Conservation (phyloP, 2,797 vertebrate species). For the Luscinia luscinia region DNA sequence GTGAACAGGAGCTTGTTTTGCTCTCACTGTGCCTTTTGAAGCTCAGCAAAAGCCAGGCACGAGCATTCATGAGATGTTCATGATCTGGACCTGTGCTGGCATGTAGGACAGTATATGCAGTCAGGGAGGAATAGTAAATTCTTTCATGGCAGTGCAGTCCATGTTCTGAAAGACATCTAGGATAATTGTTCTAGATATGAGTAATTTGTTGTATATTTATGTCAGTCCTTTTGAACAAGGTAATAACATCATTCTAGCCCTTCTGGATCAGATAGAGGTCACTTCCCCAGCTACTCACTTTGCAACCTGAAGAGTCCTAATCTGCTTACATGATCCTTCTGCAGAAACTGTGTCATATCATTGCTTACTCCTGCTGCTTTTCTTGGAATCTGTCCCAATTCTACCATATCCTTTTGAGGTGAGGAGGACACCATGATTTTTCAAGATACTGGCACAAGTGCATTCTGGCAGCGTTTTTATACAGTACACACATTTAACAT, state of each 20-base stretch:
- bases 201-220: neutral
- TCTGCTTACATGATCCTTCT: neutral
- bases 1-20: neutral
- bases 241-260: neutral
- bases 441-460: neutral
- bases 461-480: neutral
- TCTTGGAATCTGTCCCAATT: neutral
- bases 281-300: neutral
- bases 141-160: neutral
- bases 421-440: neutral
- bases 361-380: neutral
- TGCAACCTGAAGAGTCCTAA: neutral
- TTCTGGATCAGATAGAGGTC: neutral
- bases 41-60: neutral
- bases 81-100: neutral
- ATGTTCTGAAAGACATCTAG: neutral
- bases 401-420: neutral
- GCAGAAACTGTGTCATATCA: neutral
- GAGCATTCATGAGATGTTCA: neutral
- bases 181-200: neutral
- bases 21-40: fast-evolving
- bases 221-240: neutral
- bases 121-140: neutral
- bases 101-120: neutral
- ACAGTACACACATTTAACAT: neutral